Evolutionary conservation across 2,888 invertebrate genomes (phyloP).

Genomic region (Toxonevra muliebris): DNA sequence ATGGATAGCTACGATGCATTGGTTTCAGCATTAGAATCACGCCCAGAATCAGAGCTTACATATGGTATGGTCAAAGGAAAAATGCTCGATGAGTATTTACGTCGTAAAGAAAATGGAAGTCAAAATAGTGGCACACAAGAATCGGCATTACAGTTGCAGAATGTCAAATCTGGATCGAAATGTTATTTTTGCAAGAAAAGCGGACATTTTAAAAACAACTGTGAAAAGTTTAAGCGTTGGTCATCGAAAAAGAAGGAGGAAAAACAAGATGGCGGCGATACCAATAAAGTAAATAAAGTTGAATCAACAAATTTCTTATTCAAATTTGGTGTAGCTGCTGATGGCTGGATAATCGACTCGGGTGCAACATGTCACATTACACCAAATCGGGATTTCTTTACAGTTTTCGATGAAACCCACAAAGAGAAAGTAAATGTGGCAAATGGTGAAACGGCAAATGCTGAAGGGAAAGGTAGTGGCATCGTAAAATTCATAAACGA

Average conservation of each 20-base stretch:
- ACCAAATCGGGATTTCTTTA: constrained; percentile 29
- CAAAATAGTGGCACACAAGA: constrained; percentile 2
- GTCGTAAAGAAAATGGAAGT: constrained; percentile 14
- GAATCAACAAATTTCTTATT: constrained; percentile 27
- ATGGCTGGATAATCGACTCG: constrained; percentile 40
- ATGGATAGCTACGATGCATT: constrained; percentile 36
- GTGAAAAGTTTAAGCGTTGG: constrained; percentile 33
- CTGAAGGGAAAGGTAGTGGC: constrained; percentile 31
- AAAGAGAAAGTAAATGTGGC: constrained; percentile 28
- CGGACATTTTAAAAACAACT: constrained; percentile 34
- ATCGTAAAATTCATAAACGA: constrained; percentile 22
- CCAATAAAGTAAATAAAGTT: constrained; percentile 30
- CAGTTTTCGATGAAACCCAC: constrained; percentile 23
- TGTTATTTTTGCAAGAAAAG: constrained; percentile 39
- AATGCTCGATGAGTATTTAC: constrained; percentile 34
- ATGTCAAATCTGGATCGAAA: constrained; percentile 5
- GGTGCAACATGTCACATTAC: constrained; percentile 38
- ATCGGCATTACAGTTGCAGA: constrained; percentile 14
- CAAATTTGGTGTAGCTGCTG: background rate
- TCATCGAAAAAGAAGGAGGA: constrained; percentile 18
- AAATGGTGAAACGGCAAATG: constrained; percentile 29
- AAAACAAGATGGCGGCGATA: too few species aligned
- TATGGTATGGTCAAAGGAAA: constrained; percentile 28
- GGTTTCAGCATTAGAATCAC: constrained; percentile 36
- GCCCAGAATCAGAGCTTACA: constrained; percentile 26